Conservation (phyloP, 2,113 vertebrate genomes). For the Rutilus rutilus region DNA sequence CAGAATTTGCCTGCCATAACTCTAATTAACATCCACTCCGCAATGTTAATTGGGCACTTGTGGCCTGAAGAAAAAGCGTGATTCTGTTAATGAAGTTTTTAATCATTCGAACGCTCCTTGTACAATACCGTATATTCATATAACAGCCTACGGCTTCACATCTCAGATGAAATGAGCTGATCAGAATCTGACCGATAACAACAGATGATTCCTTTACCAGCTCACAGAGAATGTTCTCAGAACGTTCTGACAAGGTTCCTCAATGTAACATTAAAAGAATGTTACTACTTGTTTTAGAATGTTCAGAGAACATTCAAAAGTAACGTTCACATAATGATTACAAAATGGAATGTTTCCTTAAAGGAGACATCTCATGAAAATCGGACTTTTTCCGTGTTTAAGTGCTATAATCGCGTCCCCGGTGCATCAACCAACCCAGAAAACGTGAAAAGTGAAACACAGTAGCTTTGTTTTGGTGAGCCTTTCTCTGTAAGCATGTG, state of each 20-base stretch:
- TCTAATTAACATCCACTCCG: slow-evolving; percentile 7
- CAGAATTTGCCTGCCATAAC: slow-evolving; percentile 1
- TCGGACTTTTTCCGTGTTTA: too few species aligned
- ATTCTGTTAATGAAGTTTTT: slow-evolving; percentile 30
- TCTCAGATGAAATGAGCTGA: neutral
- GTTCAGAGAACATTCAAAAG: neutral
- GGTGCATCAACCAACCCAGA: too few species aligned
- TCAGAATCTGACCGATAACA: neutral
- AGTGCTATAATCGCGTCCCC: too few species aligned
- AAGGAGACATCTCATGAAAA: too few species aligned
- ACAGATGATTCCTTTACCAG: neutral
- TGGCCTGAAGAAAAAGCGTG: neutral
- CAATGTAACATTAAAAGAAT: neutral
- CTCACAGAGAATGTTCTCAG: neutral
- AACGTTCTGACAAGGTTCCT: neutral
- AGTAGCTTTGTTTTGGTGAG: too few species aligned
- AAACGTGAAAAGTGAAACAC: too few species aligned
- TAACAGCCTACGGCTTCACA: neutral
- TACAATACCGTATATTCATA: neutral
- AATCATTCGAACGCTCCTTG: neutral
- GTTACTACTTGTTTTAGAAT: neutral
- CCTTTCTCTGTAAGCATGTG: too few species aligned
- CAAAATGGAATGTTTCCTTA: neutral
- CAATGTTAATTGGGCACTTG: slow-evolving; percentile 16
- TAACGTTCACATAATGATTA: neutral